Conservation (phyloP, 64 coral and sea anemone genomes). For the Porites australiensis region DNA sequence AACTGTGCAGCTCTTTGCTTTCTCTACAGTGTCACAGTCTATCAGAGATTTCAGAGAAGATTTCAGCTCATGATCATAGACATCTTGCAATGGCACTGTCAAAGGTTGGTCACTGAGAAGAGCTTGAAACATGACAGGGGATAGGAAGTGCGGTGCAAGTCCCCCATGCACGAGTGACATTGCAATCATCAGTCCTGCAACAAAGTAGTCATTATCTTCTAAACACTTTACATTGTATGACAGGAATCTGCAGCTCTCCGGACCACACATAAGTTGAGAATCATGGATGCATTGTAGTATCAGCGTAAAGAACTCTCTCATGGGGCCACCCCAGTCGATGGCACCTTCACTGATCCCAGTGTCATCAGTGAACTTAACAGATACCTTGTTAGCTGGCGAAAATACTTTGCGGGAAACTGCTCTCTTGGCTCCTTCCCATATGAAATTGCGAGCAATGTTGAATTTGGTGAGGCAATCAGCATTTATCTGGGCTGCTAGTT, state of each 20-base stretch:
- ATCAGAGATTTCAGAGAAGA: slow-evolving; percentile 52
- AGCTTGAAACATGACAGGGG: slow-evolving; percentile 44
- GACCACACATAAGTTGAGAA: slow-evolving; percentile 57
- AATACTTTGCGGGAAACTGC: slow-evolving; percentile 65
- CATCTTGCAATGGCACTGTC: slow-evolving; percentile 55
- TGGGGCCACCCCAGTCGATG: slow-evolving; percentile 78
- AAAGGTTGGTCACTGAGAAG: slow-evolving; percentile 23
- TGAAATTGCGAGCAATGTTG: slow-evolving; percentile 66
- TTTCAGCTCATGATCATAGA: slow-evolving; percentile 72
- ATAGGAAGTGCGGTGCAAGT: slow-evolving; percentile 36
- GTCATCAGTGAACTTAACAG: slow-evolving; percentile 78
- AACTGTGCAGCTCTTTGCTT: slow-evolving; percentile 38
- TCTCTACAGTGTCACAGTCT: slow-evolving; percentile 25
- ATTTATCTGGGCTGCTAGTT: slow-evolving; percentile 56
- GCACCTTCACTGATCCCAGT: slow-evolving; percentile 66
- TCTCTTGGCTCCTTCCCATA: slow-evolving; percentile 73
- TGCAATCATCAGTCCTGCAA: slow-evolving; percentile 63
- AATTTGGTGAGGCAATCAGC: slow-evolving; percentile 49
- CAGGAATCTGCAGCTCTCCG: slow-evolving; percentile 40
- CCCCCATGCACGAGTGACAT: slow-evolving; percentile 73
- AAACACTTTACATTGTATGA: slow-evolving; percentile 38
- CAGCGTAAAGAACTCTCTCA: slow-evolving; percentile 63
- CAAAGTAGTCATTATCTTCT: slow-evolving; percentile 51
- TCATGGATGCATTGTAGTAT: slow-evolving; percentile 59
- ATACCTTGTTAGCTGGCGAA: slow-evolving; percentile 55